Evolutionary conservation across 2,797 vertebrate genomes (phyloP).

Genomic region (Tapirus indicus): DNA sequence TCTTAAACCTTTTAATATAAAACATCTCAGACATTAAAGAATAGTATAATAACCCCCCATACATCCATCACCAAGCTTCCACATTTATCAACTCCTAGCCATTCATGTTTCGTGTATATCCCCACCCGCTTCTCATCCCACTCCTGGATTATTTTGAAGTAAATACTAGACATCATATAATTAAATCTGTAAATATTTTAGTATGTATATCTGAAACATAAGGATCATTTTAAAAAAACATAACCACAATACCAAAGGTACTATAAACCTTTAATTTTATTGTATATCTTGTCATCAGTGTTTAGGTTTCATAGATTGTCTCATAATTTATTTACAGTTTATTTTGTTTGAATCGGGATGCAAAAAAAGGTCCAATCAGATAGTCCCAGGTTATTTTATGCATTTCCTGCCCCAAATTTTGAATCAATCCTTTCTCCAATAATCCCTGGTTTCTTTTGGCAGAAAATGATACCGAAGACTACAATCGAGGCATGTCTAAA

Average conservation of each 20-base stretch:
- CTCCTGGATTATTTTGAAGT: neutral
- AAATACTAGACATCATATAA: neutral
- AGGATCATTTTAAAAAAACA: neutral
- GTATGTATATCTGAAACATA: neutral
- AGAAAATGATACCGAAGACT: neutral
- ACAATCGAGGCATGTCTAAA: neutral
- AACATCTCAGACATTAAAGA: neutral
- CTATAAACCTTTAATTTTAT: neutral
- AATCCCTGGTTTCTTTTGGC: neutral
- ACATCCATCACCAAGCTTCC: neutral
- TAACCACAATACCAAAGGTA: neutral
- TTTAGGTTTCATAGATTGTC: neutral
- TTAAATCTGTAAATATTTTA: neutral
- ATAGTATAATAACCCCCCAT: neutral
- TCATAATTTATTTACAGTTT: neutral
- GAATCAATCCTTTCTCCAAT: neutral
- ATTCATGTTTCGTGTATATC: neutral
- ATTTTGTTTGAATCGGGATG: neutral
- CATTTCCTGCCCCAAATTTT: neutral
- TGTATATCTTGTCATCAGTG: neutral
- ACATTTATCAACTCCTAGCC: neutral
- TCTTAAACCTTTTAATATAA: neutral
- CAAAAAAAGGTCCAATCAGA: no score
- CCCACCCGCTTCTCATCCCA: neutral
- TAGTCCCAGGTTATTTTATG: neutral